Evolutionary conservation across 37 sponge, comb jelly and placozoan species (phyloP).

Genomic region (Haliclona indistincta): DNA sequence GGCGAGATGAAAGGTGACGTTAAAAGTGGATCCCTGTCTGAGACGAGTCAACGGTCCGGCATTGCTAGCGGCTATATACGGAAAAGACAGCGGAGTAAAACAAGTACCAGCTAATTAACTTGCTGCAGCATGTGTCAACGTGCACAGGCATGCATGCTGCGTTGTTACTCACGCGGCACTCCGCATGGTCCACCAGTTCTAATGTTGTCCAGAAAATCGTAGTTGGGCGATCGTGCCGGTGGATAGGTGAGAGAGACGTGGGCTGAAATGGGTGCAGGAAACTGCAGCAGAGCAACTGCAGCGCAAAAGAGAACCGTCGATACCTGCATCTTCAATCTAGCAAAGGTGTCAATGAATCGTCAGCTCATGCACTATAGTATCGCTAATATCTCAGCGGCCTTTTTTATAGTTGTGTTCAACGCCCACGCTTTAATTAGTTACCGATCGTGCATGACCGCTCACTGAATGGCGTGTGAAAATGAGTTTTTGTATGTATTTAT

Average conservation of each 20-base stretch:
- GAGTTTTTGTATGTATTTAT: too few species aligned
- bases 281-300: not conserved
- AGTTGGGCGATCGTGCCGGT: slow-evolving; percentile 48
- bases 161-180: slow-evolving; percentile 44
- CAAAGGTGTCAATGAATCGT: not conserved
- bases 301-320: not conserved
- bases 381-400: too few species aligned
- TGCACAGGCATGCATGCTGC: not conserved
- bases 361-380: too few species aligned
- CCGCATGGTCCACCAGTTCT: slow-evolving; percentile 84
- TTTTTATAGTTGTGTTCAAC: too few species aligned
- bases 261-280: not conserved
- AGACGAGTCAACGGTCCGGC: slow-evolving; percentile 40
- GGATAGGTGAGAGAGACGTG: slow-evolving; percentile 72
- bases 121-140: not conserved
- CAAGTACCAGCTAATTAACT: not conserved
- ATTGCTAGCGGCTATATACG: not conserved
- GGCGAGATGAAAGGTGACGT: slow-evolving; percentile 51
- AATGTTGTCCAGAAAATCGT: slow-evolving; percentile 84
- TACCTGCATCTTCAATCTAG: not conserved
- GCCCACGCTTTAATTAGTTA: too few species aligned
- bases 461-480: too few species aligned
- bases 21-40: slow-evolving; percentile 39
- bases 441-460: too few species aligned
- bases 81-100: not conserved